Evolutionary conservation across 2,797 vertebrate genomes (phyloP).

Genomic region (Darevskia mixta): DNA sequence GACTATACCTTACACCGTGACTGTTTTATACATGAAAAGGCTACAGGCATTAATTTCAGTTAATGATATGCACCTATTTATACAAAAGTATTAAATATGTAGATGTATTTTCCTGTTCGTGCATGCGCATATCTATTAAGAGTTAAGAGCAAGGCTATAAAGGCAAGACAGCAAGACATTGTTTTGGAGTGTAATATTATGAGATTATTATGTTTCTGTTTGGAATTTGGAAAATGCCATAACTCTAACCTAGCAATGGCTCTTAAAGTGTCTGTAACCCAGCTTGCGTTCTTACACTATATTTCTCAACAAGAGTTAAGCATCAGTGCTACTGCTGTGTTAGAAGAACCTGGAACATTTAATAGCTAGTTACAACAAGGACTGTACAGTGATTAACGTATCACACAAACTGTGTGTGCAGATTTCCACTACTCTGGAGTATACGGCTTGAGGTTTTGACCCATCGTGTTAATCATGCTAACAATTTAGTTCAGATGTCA

Average conservation of each 20-base stretch:
- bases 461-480: background rate
- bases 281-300: background rate
- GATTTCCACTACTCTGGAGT: background rate
- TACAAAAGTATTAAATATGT: constrained; percentile 40
- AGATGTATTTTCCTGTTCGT: constrained; percentile 28
- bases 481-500: background rate
- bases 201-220: constrained; percentile 19
- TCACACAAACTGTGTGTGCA: constrained; percentile 2
- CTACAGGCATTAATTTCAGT: constrained; percentile 33
- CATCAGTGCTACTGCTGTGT: constrained; percentile 48
- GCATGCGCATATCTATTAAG: constrained; percentile 12
- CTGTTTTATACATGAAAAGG: constrained; percentile 27
- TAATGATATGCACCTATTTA: constrained; percentile 26
- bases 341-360: constrained; percentile 16
- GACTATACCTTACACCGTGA: background rate
- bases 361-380: background rate
- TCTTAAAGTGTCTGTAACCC: background rate
- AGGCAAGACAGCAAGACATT: constrained; percentile 16
- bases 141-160: constrained; percentile 32
- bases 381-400: constrained; percentile 22
- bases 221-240: constrained; percentile 22
- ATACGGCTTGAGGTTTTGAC: no score
- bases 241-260: constrained; percentile 1
- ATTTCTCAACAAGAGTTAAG: constrained; percentile 50
- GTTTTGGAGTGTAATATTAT: constrained; percentile 8